Conservation (phyloP, 2,113 vertebrate genomes). For the Rutilus rutilus region DNA sequence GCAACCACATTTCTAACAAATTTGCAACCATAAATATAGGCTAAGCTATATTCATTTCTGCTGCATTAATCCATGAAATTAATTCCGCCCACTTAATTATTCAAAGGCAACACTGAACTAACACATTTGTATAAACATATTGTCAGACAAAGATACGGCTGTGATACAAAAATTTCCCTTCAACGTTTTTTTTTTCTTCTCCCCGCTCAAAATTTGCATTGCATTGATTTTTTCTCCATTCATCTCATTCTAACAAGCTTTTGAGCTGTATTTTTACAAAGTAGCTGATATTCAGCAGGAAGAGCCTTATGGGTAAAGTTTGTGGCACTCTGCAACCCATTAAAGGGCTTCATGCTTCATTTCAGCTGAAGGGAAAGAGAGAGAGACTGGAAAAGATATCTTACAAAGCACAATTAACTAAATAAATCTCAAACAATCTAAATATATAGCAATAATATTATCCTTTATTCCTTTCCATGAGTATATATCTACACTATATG, state of each 20-base stretch:
- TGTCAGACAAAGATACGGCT: not conserved
- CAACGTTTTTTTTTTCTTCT: not conserved
- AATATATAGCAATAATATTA: constrained; percentile 6
- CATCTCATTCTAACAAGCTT: constrained; percentile 10
- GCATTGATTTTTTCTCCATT: not conserved
- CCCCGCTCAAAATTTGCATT: not conserved
- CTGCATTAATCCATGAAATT: not conserved
- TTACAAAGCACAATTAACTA: constrained; percentile 12
- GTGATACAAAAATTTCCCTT: not conserved
- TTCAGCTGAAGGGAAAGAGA: not conserved
- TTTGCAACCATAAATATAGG: not conserved
- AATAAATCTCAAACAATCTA: not conserved
- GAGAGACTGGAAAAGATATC: not conserved
- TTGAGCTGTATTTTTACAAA: not conserved
- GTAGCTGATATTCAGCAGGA: not conserved
- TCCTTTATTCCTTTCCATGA: not conserved
- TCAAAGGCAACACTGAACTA: not conserved
- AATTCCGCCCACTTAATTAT: constrained; percentile 6
- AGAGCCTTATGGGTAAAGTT: not conserved
- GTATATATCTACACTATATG: not conserved
- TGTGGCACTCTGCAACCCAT: constrained; percentile 11
- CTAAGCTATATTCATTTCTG: not conserved
- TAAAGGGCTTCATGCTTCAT: not conserved
- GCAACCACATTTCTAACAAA: not conserved
- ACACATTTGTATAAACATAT: not conserved